Evolutionary conservation across 2,888 invertebrate genomes (phyloP).

Genomic region (Platypus cylindrus): DNA sequence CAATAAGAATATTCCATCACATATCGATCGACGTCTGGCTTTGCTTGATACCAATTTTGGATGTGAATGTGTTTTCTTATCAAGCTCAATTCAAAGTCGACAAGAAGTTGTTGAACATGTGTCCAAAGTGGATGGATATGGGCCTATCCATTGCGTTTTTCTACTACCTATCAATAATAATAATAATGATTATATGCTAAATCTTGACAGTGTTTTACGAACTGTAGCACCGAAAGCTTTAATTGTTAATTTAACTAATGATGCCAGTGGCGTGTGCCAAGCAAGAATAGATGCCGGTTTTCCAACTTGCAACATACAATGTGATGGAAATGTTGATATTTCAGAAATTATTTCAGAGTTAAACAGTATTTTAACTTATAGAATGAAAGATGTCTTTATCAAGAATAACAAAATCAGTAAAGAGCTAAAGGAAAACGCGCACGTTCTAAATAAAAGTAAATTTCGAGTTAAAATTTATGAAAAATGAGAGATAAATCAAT

Average conservation of each 20-base stretch:
- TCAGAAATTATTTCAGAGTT: constrained; percentile 24
- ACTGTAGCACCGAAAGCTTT: constrained; percentile 30
- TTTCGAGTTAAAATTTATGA: background rate
- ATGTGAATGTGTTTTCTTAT: constrained; percentile 27
- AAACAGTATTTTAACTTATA: constrained; percentile 27
- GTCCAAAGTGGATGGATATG: constrained; percentile 24
- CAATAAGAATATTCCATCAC: constrained; percentile 63
- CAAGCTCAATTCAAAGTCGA: constrained; percentile 25
- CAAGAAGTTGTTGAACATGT: constrained; percentile 22
- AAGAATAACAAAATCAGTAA: constrained; percentile 17
- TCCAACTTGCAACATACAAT: constrained; percentile 28
- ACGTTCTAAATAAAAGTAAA: background rate
- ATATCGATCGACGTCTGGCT: constrained; percentile 27
- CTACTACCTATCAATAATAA: constrained; percentile 27
- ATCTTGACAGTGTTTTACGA: constrained; percentile 28
- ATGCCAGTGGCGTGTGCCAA: constrained; percentile 27
- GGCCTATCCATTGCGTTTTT: constrained; percentile 29
- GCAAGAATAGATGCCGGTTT: constrained; percentile 27
- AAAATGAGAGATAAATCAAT: too few species aligned
- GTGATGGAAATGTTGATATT: constrained; percentile 26
- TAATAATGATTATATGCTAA: constrained; percentile 23
- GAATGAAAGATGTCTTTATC: constrained; percentile 24
- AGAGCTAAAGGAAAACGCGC: background rate
- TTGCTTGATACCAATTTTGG: constrained; percentile 27
- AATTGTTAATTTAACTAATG: constrained; percentile 28